Percentiles rank a stretch among this genome's conserved stretches.
phyloP scores from a whole-genome alignment of 2,888 invertebrate genomes.

The Drosophila birchii region DNA sequence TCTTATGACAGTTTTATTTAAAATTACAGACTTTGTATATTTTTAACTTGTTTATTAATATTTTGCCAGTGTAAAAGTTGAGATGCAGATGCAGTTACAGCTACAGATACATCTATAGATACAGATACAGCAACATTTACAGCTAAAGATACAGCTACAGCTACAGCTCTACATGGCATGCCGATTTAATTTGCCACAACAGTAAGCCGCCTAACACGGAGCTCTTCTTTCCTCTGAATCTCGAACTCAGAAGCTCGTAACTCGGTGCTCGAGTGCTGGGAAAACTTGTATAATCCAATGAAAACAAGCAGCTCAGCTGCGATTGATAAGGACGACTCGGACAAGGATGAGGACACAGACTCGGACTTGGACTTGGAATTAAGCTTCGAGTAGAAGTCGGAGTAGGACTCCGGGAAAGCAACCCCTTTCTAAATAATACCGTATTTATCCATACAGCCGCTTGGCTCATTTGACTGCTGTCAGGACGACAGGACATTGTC shows the following conservation, averaged over 20 bases:
- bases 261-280: conserved; percentile 35
- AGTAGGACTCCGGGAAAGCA: background rate
- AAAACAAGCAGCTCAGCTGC: conserved; percentile 71
- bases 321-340: conserved; percentile 58
- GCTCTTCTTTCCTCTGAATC: conserved; percentile 8
- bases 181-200: conserved; percentile 62
- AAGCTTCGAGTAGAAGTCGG: background rate
- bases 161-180: conserved; percentile 22
- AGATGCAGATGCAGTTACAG: background rate
- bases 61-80: background rate
- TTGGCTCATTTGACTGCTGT: conserved; percentile 48
- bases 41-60: background rate
- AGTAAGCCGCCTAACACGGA: conserved; percentile 52
- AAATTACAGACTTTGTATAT: too few species aligned
- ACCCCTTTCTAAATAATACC: background rate
- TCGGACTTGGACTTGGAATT: background rate
- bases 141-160: background rate
- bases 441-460: conserved; percentile 47
- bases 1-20: background rate
- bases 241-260: background rate
- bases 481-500: conserved; percentile 19
- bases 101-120: background rate
- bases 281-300: conserved; percentile 71
- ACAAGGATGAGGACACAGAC: background rate
- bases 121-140: conserved; percentile 8